phyloP scores from a whole-genome alignment of 2,888 invertebrate species.

The Steinernema scapterisci region DNA sequence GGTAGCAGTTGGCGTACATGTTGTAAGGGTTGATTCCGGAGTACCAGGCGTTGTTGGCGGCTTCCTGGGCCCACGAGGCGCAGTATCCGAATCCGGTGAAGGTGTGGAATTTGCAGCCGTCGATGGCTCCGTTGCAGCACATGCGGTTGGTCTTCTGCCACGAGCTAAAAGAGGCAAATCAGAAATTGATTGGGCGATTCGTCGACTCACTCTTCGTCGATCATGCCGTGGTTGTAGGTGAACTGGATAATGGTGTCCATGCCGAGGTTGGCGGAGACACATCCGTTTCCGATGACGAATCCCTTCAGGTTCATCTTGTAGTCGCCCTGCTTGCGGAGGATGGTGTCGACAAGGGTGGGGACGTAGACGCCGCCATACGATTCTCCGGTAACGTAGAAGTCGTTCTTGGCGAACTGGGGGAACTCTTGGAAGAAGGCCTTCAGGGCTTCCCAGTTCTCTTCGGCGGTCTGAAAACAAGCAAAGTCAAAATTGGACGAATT shows the following conservation, averaged over 20 bases:
- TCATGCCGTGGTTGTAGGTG: constrained; percentile 67
- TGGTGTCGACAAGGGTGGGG: constrained; percentile 68
- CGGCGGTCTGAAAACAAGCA: constrained; percentile 58
- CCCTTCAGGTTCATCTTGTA: constrained; percentile 57
- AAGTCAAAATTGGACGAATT: background rate
- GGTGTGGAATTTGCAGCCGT: constrained; percentile 59
- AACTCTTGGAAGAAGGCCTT: constrained; percentile 70
- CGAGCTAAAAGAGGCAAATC: constrained; percentile 6
- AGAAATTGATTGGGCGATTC: too few relatives aligned
- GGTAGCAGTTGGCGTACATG: constrained; percentile 51
- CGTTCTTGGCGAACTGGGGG: constrained; percentile 69
- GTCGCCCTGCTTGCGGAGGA: constrained; percentile 59
- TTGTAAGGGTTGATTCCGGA: constrained; percentile 65
- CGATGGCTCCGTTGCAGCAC: constrained; percentile 65
- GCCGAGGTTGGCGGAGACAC: constrained; percentile 64
- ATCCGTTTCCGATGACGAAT: constrained; percentile 67
- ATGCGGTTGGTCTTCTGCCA: constrained; percentile 62
- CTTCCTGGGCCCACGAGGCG: constrained; percentile 59
- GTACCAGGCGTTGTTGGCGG: constrained; percentile 65
- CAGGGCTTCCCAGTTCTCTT: constrained; percentile 70
- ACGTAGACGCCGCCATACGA: constrained; percentile 71
- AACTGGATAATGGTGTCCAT: constrained; percentile 65
- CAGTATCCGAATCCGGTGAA: constrained; percentile 46
- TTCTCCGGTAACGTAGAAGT: constrained; percentile 71
- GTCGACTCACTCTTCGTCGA: constrained; percentile 55